phyloP scores from a whole-genome alignment of 53 echinoderm and acorn worm genomes.

The Actinopyga echinites region DNA sequence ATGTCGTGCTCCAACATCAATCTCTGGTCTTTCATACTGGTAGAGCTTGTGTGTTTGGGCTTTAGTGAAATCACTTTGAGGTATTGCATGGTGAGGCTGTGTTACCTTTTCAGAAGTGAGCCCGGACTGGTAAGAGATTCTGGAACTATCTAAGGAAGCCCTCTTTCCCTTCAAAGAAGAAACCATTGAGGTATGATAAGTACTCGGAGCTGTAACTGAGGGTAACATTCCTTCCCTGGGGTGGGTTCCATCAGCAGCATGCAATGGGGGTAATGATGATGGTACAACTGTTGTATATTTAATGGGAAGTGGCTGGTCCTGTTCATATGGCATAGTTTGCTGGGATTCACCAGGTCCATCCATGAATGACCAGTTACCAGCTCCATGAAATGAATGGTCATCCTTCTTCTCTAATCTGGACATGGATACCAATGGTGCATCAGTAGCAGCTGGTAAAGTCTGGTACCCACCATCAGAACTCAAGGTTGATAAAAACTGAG shows the following conservation, averaged over 20 bases:
- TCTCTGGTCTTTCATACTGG: conserved; percentile 24
- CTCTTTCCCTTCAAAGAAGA: no score
- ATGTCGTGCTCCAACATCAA: background rate
- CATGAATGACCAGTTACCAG: conserved; percentile 2
- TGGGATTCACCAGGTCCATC: background rate
- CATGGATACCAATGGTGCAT: background rate
- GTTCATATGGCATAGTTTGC: background rate
- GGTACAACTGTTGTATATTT: background rate
- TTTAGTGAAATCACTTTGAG: background rate
- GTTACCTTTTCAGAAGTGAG: no score
- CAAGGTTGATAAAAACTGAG: background rate
- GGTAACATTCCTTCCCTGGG: background rate
- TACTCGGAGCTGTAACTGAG: background rate
- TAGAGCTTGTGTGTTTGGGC: background rate
- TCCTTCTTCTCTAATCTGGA: background rate
- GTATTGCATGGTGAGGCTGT: no score
- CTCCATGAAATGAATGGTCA: background rate
- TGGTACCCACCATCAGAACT: conserved; percentile 13
- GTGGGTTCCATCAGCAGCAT: background rate
- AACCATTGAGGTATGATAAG: background rate
- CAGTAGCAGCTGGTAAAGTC: background rate
- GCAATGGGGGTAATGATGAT: background rate
- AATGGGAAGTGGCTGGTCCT: conserved; percentile 3
- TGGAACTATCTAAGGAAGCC: no score
- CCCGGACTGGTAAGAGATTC: no score